phyloP scores from a whole-genome alignment of 2,888 invertebrate genomes.

The Alitta virens region DNA sequence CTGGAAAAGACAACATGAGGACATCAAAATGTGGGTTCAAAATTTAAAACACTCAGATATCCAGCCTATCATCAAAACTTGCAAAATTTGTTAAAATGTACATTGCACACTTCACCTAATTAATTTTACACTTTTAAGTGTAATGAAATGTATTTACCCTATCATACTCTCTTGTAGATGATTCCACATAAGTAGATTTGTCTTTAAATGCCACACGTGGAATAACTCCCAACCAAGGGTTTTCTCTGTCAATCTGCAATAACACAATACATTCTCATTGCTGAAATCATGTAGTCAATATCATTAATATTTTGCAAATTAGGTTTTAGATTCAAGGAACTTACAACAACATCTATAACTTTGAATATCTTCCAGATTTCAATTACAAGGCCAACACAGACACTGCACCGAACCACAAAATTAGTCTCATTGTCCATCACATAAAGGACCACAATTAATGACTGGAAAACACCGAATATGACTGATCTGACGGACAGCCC shows the following conservation, averaged over 20 bases:
- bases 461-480: slow-evolving; percentile 97
- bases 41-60: no score
- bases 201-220: slow-evolving; percentile 82
- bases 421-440: slow-evolving; percentile 99
- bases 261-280: neutral
- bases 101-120: no score
- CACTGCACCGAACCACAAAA: slow-evolving; percentile 89
- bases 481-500: slow-evolving; percentile 95
- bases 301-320: neutral
- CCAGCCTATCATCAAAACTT: no score
- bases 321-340: slow-evolving; percentile 1
- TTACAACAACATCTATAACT: slow-evolving; percentile 61
- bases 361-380: slow-evolving; percentile 99
- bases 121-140: no score
- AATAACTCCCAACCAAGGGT: slow-evolving; percentile 73
- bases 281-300: neutral
- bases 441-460: slow-evolving; percentile 89
- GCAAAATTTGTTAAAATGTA: no score
- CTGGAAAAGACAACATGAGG: slow-evolving; percentile 56
- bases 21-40: no score
- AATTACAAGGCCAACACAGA: slow-evolving; percentile 90
- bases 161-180: slow-evolving; percentile 91
- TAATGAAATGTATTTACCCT: slow-evolving; percentile 47
- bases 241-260: slow-evolving; percentile 69
- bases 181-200: slow-evolving; percentile 94